phyloP scores from a whole-genome alignment of 2,888 invertebrate genomes.

The Philonicus albiceps region DNA sequence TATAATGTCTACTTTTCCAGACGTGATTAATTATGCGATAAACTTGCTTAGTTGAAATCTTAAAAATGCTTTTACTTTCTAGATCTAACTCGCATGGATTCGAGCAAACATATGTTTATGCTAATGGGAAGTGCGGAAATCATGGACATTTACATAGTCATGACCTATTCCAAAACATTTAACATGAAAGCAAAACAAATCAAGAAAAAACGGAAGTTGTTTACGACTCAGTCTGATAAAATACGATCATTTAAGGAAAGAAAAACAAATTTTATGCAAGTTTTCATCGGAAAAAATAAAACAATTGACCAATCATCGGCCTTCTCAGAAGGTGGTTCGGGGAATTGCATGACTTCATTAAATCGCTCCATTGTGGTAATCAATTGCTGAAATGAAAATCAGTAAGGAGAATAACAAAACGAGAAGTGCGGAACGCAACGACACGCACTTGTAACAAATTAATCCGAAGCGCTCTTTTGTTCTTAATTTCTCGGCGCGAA shows the following conservation, averaged over 20 bases:
- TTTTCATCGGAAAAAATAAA: neutral
- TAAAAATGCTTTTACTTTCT: neutral
- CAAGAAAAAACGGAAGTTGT: neutral
- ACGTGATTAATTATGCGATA: neutral
- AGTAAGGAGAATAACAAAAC: neutral
- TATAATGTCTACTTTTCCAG: neutral
- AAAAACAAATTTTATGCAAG: neutral
- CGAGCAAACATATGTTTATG: neutral
- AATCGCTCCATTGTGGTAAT: neutral
- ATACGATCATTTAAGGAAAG: neutral
- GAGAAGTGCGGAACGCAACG: neutral
- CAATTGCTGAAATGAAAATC: neutral
- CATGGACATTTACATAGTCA: neutral
- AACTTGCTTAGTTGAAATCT: neutral
- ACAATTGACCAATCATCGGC: neutral
- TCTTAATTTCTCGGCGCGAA: neutral
- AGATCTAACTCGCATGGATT: neutral
- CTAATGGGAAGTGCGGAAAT: neutral
- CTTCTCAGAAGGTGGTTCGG: neutral
- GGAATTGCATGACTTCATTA: neutral
- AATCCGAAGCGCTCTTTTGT: neutral
- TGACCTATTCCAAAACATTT: neutral
- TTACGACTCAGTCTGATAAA: neutral
- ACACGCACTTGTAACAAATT: neutral
- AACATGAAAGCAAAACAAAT: neutral